Evolutionary conservation across 92 coral and sea anemone genomes (phyloP), one percentile per base, ranked within the genome.

Genomic region (Epizoanthus illoricatus): DNA sequence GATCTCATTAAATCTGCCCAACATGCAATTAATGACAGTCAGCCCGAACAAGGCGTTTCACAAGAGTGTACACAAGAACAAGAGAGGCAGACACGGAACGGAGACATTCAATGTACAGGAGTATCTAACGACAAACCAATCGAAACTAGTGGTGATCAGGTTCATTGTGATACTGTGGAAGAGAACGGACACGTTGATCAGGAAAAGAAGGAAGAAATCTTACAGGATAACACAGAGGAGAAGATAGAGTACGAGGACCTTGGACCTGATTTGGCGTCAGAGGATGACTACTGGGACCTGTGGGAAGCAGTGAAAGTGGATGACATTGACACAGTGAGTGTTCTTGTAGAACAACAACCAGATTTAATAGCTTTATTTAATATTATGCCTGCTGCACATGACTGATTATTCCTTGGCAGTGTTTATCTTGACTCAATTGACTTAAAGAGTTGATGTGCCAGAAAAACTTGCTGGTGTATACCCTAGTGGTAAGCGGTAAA

Each of bases 221-320:
- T 68, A 69, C 64, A 66, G 67, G 78, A 70, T 86, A 67, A 59
- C 6, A 42, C 43, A 4, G 64, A 28, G 28, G 75, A 72, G 33
- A 68, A 80, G 23, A 67, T 59, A 12, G 65, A 65, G 43, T 43
- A 28, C 18, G 65, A 67, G 71, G 81, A 64, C 57, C 54, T 65
- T 43, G 74, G 83, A 28, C 88, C 90, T 23, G 97, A 93, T 63
- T 54, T 88, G 45, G 97, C 97, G 57, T 88, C 91, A 39, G 94
- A 93, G 18, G 97, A 93, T 69, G 97, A 93, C 5, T 93, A 93
- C 75, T 93, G 97, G 97, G 91, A 91, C 69, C 84, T 93, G 81
- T 93, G 97, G 97, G 97, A 91, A 84, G 94, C 94, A 58, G 92
- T 93, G 24, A 93, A 93, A 89, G 90, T 79, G n/a, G 97, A 93